Evolutionary conservation across 2,888 invertebrate species (phyloP), one percentile per base, ranked within the genome.

Genomic region (Elysia crispata): DNA sequence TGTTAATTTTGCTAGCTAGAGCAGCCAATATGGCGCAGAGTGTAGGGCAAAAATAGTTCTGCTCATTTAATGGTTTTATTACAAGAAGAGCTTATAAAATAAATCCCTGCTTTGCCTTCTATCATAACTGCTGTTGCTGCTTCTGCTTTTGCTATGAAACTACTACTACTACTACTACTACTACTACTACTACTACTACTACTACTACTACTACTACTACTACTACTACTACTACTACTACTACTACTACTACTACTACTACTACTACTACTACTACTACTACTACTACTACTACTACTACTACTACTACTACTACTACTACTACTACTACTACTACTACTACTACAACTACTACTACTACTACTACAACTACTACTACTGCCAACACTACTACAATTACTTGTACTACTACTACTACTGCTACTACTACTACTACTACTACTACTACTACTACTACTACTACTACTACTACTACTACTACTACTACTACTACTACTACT

Each of bases 131-230:
- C 23, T 66, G 30, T 66, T 31, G 28, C 66, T 66, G 30, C 31
- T 31, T 66, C 23, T 66, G 30, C 31, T 31, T 66, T 31, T 66
- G n/a, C 20, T n/a, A n/a, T 28, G n/a, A 3, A 1, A 64, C 64
- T 64, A 64, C 64, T 64, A 64, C 64, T 64, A 64, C 64, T 64
- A 64, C 64, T 64, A 64, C 64, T 64, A 64, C 64, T 64, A 64
- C 64, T 64, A 64, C 64, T 64, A 64, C 64, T 64, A 64, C 64
- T 64, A 64, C 64, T 64, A 64, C 64, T 64, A 64, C 64, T 64
- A 64, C 64, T 64, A 64, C 64, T 64, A 64, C 64, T 1, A 64
- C 64, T 1, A 64, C 64, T 1, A 64, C 64, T 1, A 64, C 64
- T 1, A 64, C 64, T 1, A 64, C 64, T 1, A 64, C 64, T 1